Evolutionary conservation across 2,888 invertebrate species (phyloP).

Genomic region (Tinea semifulvella): DNA sequence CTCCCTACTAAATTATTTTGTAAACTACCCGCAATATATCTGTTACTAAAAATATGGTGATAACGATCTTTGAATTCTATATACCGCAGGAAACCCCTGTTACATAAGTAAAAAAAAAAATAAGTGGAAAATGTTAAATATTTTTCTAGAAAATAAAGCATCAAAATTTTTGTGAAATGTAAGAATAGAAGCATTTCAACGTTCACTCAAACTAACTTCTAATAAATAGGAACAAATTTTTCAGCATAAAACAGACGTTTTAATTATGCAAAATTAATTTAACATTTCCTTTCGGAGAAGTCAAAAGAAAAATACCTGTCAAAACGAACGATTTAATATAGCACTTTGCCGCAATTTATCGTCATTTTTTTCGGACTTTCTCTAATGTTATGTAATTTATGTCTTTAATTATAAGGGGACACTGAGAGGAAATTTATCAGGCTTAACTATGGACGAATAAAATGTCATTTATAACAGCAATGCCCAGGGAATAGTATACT

Average conservation of each 20-base stretch:
- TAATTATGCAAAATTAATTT: conserved; percentile 4
- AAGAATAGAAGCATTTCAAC: no score
- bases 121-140: no score
- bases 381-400: conserved; percentile 12
- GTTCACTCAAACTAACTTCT: no score
- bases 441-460: conserved; percentile 12
- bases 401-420: conserved; percentile 14
- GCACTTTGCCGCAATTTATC: conserved; percentile 12
- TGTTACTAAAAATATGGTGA: no score
- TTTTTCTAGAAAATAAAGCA: no score
- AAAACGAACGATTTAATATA: conserved; percentile 11
- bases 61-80: no score
- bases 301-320: not conserved
- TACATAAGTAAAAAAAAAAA: no score
- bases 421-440: conserved; percentile 13
- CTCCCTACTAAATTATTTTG: no score
- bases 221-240: no score
- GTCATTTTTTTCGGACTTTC: conserved; percentile 13
- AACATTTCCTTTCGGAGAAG: not conserved
- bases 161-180: no score
- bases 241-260: conserved; percentile 8
- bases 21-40: no score
- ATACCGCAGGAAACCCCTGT: no score
- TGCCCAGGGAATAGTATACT: conserved; percentile 3
- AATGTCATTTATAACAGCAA: conserved; percentile 11